phyloP scores from a whole-genome alignment of 2,888 invertebrate species.

The Phyllotreta cruciferae region DNA sequence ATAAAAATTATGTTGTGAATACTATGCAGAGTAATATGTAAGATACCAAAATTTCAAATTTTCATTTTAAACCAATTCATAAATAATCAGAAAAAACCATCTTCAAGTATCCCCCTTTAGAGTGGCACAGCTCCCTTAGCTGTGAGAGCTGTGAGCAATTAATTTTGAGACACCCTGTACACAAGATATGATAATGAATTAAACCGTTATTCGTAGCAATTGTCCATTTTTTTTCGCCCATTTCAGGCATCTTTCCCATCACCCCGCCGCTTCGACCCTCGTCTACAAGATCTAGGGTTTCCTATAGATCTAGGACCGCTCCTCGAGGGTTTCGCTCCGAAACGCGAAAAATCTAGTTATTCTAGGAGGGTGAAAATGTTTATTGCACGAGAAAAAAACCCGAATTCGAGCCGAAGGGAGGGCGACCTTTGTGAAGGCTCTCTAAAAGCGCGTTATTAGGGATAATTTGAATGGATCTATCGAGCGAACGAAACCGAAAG shows the following conservation, averaged over 20 bases:
- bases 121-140: too few relatives aligned
- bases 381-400: slow-evolving; percentile 9
- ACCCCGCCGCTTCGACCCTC: not conserved
- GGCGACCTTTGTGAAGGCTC: slow-evolving; percentile 1
- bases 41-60: too few relatives aligned
- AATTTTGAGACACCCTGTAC: too few relatives aligned
- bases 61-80: too few relatives aligned
- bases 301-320: slow-evolving; percentile 10
- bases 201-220: not conserved
- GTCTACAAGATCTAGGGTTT: slow-evolving; percentile 11
- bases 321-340: not conserved
- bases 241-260: too few relatives aligned
- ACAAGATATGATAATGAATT: too few relatives aligned
- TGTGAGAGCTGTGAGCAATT: too few relatives aligned
- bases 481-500: slow-evolving; percentile 2
- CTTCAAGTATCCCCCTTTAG: too few relatives aligned
- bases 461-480: slow-evolving; percentile 11
- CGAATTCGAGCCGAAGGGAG: not conserved
- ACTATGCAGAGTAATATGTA: too few relatives aligned
- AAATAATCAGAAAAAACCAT: too few relatives aligned
- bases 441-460: slow-evolving; percentile 1
- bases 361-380: slow-evolving; percentile 17
- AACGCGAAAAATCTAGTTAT: slow-evolving; percentile 9
- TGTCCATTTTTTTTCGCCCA: slow-evolving; percentile 3
- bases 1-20: too few relatives aligned